Base-by-base conservation (phyloP, 2,113 vertebrate species). In the Bufo gargarizans region DNA sequence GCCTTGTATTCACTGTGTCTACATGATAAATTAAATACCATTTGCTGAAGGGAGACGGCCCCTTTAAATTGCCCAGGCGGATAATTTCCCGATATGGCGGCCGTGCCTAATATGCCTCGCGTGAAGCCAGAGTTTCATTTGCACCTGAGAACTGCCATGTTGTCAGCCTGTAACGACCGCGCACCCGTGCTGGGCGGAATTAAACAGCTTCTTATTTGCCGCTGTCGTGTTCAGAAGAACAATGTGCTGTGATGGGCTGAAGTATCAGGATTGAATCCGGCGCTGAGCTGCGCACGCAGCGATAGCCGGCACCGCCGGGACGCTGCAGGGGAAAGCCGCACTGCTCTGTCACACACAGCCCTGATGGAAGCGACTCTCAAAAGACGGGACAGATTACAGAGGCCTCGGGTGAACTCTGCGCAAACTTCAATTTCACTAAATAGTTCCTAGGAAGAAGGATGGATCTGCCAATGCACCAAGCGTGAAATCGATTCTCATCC, bases 301-400 rank as follows among this genome's bases (percentile, higher is more conserved):
- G 61, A 65, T n/a, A 87, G 58, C 59, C 47, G 85, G 47, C 33
- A 33, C 33, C 53, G 58, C 59, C 3, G 61, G n/a, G 13, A 17
- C 6, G 63, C 77, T 72, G 77, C 61, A 56, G 85, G 85, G 85
- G 10, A 86, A 2, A 33, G 77, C 59, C 56, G 85, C 69, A 79
- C 85, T 65, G 76, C 59, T 79, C 53, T 53, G 71, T 86, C 76
- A 86, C 85, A 61, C 7, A 16, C 6, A 43, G 85, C 58, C 33
- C 74, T 63, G 84, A 77, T 49, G 84, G 14, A 71, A 74, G 50
- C 50, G 72, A 86, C 58, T 67, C 20, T 86, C 13, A 56, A 53
- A 86, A 79, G 76, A 86, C 67, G 85, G 85, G 85, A 86, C 76
- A 77, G 71, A 86, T 79, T 79, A 86, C 43, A 55, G 8, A 53